Conservation (phyloP, 2,113 vertebrate genomes). For the Geococcyx californianus region DNA sequence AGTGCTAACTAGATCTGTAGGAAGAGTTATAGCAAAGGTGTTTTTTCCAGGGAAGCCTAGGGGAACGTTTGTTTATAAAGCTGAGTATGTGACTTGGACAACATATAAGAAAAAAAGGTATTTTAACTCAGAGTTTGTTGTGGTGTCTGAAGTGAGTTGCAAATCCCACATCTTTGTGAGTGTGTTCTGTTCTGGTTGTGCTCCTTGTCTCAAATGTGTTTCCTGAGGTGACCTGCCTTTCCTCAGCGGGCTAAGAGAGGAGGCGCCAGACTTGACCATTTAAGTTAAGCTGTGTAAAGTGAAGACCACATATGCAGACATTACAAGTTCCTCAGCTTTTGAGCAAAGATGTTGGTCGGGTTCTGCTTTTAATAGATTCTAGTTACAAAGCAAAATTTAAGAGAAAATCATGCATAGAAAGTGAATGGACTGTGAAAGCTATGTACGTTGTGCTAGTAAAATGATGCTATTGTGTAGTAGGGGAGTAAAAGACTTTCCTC, state of each 20-base stretch:
- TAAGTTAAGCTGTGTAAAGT: neutral
- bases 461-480: neutral
- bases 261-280: neutral
- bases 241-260: neutral
- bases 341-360: neutral
- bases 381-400: neutral
- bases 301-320: neutral
- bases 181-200: neutral
- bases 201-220: neutral
- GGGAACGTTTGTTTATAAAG: neutral
- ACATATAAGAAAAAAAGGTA: too few relatives aligned
- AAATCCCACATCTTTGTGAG: rapidly evolving
- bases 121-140: neutral
- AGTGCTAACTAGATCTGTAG: neutral
- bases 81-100: neutral
- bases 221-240: neutral
- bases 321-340: neutral
- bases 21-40: neutral
- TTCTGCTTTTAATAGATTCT: neutral
- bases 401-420: neutral
- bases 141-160: neutral
- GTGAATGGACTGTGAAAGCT: neutral
- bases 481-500: neutral
- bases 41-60: neutral
- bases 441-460: neutral